Base-by-base conservation (phyloP, 2,888 invertebrate species). In the Dermolepida albohirtum region DNA sequence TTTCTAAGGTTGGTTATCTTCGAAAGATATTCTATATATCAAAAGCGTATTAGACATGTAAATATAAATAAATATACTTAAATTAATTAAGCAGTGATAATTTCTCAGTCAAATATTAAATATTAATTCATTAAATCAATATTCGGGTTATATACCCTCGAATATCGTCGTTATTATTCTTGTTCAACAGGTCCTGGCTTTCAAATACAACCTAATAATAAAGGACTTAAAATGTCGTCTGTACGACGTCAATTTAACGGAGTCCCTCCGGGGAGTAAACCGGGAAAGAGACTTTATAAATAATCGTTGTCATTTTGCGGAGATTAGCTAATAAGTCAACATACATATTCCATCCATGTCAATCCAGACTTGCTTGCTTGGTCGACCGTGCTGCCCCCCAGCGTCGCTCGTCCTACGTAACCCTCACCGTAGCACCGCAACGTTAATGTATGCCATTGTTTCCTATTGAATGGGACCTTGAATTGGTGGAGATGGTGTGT, bases 291-390 rank as follows among this genome's bases (percentile, higher is more conserved):
- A 73, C 71, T 72, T 72, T 74, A 74, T 78, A 79, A 81, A 80
- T 81, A 80, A 80, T 78, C 78, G 77, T 79, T 81, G 80, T 81
- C 81, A 82, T 81, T 81, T 77, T 72, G 74, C 73, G 72, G 74
- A 78, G 82, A 81, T 83, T 78, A 83, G 78, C 82, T 78, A 80
- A 81, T 79, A 81, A 80, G 82, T 82, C 82, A 83, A 83, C 82
- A 82, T 74, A 77, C 77, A 59, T 59, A 59, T 59, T 44, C 29
- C 77, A 74, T 44, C 29, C 77, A 75, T 29, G 59, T 59, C 50
- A 44, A 47, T 49, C 50, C 62, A 49, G 44, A 62, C 34, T 62
- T 14, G 11, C 14, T 17, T 47, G 47, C 16, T 47, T 17, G 47
- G 8, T 14, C 52, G 34, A 52, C 39, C 16, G 34, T 39, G 34